These are phyloP conservation scores for Pyxicephalus adspersus DNA, from an alignment of 2,113 vertebrate genomes.

Conservation along the genomic window DNA sequence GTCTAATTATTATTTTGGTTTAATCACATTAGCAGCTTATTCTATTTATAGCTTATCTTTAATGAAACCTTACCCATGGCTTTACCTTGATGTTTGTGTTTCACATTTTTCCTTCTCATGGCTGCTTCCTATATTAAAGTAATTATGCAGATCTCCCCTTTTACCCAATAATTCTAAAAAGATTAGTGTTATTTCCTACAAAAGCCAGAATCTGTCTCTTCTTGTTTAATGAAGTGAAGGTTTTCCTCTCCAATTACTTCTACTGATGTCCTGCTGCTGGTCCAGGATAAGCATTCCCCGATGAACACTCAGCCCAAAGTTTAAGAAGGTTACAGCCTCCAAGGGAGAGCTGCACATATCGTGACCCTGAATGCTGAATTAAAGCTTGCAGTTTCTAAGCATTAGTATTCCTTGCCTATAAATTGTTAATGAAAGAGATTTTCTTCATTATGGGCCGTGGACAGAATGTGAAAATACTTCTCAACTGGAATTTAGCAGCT, in stretches of 20 bases:
- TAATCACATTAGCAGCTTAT: too few relatives aligned
- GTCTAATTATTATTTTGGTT: too few relatives aligned
- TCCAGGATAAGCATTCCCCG: constrained; percentile 6
- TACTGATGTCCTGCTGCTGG: not conserved
- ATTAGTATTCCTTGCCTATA: constrained; percentile 41
- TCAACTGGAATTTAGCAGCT: constrained; percentile 5
- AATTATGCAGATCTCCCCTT: not conserved
- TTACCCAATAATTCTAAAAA: not conserved
- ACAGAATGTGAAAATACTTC: constrained; percentile 24
- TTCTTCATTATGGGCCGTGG: constrained; percentile 31
- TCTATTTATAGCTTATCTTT: too few relatives aligned
- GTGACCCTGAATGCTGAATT: constrained; percentile 40
- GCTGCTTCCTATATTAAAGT: too few relatives aligned
- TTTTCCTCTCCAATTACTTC: constrained; percentile 26
- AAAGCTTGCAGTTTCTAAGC: constrained; percentile 12
- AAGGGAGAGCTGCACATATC: constrained; percentile 4
- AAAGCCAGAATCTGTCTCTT: not conserved
- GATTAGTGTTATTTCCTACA: not conserved
- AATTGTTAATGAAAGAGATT: constrained; percentile 50
- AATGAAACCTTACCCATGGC: too few relatives aligned
- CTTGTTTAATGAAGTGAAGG: constrained; percentile 19
- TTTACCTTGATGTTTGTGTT: too few relatives aligned
- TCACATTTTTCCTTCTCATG: too few relatives aligned
- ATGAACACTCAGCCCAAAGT: constrained; percentile 18
- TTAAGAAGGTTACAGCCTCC: constrained; percentile 32